Evolutionary conservation across 2,113 vertebrate species (phyloP).

Genomic region (Pterocles orientalis): DNA sequence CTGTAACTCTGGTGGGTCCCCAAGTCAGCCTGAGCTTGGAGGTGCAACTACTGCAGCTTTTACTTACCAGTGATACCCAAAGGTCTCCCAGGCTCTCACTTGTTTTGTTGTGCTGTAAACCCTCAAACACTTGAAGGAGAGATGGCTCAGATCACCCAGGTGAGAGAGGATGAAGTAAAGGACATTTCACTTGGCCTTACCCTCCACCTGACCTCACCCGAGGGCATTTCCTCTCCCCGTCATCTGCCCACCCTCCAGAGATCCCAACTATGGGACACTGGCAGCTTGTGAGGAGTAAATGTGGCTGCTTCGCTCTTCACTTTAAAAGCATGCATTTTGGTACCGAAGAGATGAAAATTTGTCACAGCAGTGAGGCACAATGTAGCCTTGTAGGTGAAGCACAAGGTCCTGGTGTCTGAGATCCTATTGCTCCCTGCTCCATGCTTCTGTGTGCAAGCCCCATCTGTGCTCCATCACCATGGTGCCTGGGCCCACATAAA

Average conservation of each 20-base stretch:
- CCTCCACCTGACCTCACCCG: not conserved
- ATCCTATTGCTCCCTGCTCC: not conserved
- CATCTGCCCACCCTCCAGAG: fast-evolving
- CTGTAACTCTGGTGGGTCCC: not conserved
- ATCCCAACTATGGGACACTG: not conserved
- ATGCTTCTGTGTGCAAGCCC: fast-evolving
- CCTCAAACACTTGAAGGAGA: not conserved
- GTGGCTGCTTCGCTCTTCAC: not conserved
- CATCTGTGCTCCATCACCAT: not conserved
- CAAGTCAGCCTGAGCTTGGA: not conserved
- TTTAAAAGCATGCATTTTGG: not conserved
- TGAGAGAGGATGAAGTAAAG: not conserved
- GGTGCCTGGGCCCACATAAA: not conserved
- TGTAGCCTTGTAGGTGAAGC: not conserved
- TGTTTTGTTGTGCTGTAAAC: not conserved
- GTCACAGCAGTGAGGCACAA: not conserved
- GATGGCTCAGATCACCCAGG: not conserved
- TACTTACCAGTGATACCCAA: not conserved
- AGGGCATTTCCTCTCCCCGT: not conserved
- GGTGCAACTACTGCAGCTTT: not conserved
- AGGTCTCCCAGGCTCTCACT: not conserved
- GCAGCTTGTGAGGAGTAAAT: not conserved
- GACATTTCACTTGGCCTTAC: not conserved
- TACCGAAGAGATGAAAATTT: not conserved
- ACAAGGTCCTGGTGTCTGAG: not conserved